Conservation (phyloP, 2,797 vertebrate species). For the Crocidura indochinensis region DNA sequence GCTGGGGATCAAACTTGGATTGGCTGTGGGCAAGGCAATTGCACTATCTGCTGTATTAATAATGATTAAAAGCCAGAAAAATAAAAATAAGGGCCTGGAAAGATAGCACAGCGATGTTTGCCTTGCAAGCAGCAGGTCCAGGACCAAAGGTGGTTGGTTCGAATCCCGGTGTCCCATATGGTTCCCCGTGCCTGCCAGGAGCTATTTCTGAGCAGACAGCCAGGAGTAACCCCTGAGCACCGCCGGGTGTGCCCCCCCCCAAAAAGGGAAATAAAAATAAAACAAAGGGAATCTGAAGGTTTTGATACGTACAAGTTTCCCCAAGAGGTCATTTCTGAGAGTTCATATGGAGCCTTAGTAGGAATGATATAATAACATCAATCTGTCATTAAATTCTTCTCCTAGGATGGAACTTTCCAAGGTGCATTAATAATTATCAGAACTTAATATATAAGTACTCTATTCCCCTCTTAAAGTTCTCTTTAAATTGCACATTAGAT, state of each 20-base stretch:
- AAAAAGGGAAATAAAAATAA: too few species aligned
- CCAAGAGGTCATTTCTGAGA: not conserved
- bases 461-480: not conserved
- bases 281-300: not conserved
- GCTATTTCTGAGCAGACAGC: too few species aligned
- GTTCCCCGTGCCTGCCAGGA: too few species aligned
- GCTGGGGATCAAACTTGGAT: too few species aligned
- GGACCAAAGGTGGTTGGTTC: too few species aligned
- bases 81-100: not conserved
- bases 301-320: not conserved
- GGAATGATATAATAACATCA: not conserved
- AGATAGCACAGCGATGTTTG: too few species aligned
- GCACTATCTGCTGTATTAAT: not conserved
- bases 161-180: too few species aligned
- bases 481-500: not conserved
- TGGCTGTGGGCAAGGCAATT: too few species aligned
- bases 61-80: not conserved
- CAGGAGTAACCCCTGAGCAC: too few species aligned
- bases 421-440: not conserved
- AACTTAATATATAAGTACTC: not conserved
- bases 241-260: too few species aligned
- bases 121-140: too few species aligned
- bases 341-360: not conserved
- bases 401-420: not conserved
- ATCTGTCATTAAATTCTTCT: slow-evolving; percentile 23